Conservation (phyloP, 2,888 invertebrate genomes). For the Augochlorella aurata region DNA sequence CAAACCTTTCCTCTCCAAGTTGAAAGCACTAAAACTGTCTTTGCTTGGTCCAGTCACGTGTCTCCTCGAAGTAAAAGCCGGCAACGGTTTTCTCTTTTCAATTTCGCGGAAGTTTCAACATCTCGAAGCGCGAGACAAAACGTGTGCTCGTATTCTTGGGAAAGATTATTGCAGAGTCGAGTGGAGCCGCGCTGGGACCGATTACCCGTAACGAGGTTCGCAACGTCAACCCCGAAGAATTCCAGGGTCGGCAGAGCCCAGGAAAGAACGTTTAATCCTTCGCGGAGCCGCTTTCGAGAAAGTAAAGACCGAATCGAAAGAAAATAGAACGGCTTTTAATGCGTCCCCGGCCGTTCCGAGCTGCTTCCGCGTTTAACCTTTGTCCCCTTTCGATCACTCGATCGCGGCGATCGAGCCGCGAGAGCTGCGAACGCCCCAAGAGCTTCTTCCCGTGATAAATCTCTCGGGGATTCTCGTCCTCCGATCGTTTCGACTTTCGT, state of each 20-base stretch:
- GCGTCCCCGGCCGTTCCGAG: not conserved
- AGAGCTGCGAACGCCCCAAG: not conserved
- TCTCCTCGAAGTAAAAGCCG: not conserved
- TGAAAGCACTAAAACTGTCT: no score
- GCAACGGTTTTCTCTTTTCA: not conserved
- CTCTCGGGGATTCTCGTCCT: slow-evolving; percentile 1
- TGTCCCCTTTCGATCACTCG: not conserved
- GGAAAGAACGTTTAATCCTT: not conserved
- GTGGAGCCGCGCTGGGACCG: not conserved
- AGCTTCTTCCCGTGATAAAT: slow-evolving; percentile 17
- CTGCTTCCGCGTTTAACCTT: not conserved
- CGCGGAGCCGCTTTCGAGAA: not conserved
- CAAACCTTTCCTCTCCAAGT: no score
- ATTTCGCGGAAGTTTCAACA: not conserved
- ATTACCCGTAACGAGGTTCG: slow-evolving; percentile 2
- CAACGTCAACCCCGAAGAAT: not conserved
- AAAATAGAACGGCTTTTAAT: slow-evolving; percentile 11
- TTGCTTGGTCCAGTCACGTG: not conserved
- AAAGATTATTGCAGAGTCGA: not conserved
- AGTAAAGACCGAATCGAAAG: not conserved
- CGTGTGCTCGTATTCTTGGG: not conserved
- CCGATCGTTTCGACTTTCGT: not conserved
- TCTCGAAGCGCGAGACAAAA: not conserved
- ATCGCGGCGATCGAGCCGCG: not conserved
- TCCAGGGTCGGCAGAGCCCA: not conserved